phyloP scores from a whole-genome alignment of 2,888 invertebrate species.

The Spodoptera littoralis region DNA sequence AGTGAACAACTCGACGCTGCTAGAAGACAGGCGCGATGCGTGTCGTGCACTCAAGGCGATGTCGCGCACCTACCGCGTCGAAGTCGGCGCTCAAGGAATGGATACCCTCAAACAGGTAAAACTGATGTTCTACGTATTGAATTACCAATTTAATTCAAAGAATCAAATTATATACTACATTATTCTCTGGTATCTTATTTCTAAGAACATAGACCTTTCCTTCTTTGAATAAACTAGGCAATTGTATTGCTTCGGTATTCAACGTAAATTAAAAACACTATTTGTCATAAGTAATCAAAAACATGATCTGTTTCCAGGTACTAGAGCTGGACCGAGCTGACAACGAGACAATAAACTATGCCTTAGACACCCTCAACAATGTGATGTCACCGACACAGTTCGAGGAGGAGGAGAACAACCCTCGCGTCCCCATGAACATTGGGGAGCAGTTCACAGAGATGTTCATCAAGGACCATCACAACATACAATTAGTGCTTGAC shows the following conservation, averaged over 20 bases:
- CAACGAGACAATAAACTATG: slow-evolving; percentile 97
- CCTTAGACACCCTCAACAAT: slow-evolving; percentile 97
- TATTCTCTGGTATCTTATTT: no score
- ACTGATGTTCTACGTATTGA: no score
- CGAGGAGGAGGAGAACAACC: slow-evolving; percentile 93
- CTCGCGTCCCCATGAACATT: slow-evolving; percentile 91
- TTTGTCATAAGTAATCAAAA: neutral
- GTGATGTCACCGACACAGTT: slow-evolving; percentile 94
- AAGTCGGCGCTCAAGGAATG: slow-evolving; percentile 98
- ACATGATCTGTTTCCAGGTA: slow-evolving; percentile 86
- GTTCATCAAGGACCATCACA: slow-evolving; percentile 96
- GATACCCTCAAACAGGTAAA: slow-evolving; percentile 91
- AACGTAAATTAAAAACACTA: no score
- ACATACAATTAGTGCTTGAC: slow-evolving; percentile 94
- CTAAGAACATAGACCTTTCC: no score
- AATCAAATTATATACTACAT: no score
- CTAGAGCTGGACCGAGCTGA: slow-evolving; percentile 96
- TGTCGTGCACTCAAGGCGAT: slow-evolving; percentile 97
- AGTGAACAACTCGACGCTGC: slow-evolving; percentile 96
- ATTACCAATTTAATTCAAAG: no score
- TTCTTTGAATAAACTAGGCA: no score
- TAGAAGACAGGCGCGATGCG: slow-evolving; percentile 98
- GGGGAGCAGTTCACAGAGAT: slow-evolving; percentile 99
- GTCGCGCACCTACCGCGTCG: slow-evolving; percentile 96
- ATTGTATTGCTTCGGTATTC: no score